These are phyloP conservation scores for Lepilemur ruficaudatus DNA, from an alignment of 2,797 vertebrate species.

Conservation along the genomic window DNA sequence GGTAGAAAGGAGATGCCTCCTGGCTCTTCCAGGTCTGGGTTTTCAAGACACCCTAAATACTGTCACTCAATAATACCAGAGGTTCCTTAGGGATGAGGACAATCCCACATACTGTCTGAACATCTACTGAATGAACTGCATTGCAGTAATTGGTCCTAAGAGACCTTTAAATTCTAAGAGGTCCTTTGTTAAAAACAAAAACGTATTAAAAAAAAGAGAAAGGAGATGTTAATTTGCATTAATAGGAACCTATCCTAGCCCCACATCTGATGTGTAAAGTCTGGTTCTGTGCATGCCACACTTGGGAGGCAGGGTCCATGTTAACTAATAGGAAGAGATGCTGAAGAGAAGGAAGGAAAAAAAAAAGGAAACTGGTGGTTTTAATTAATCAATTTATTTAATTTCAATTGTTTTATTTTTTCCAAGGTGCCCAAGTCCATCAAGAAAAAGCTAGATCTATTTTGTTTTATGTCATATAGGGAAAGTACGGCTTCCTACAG, in stretches of 20 bases:
- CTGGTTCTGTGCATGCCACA: not conserved
- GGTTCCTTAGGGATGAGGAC: not conserved
- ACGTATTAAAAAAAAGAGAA: not conserved
- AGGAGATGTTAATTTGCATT: not conserved
- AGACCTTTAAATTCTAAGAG: conserved; percentile 47
- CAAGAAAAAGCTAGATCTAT: not conserved
- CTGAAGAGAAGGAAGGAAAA: not conserved
- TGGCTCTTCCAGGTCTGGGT: not conserved
- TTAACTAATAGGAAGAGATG: not conserved
- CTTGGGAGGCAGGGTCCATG: not conserved
- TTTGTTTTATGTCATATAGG: not conserved
- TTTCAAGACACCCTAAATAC: not conserved
- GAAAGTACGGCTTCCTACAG: not conserved
- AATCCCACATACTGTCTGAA: not conserved
- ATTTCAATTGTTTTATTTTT: not conserved
- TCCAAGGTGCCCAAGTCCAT: not conserved
- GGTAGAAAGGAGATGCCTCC: not conserved
- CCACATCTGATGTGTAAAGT: not conserved
- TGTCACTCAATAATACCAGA: not conserved
- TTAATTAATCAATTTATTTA: conserved; percentile 27
- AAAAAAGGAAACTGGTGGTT: not conserved
- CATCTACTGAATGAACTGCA: conserved; percentile 11
- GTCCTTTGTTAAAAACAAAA: conserved; percentile 46
- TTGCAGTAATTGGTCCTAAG: conserved; percentile 45
- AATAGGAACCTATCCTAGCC: not conserved